Evolutionary conservation across 2,113 vertebrate genomes (phyloP).

Genomic region (Eleginops maclovinus): DNA sequence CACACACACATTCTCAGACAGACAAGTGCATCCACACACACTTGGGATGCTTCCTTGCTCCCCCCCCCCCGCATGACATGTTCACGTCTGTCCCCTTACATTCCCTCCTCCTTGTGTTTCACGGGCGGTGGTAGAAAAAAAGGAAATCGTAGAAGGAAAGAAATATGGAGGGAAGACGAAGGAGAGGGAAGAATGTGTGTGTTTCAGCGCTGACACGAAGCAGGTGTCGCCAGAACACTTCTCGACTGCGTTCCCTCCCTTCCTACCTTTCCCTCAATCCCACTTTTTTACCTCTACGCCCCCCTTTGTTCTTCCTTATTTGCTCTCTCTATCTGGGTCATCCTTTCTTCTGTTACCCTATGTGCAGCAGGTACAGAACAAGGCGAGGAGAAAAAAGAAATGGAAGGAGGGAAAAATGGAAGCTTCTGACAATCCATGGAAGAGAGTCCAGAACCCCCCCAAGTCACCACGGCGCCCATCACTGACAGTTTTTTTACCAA

Average conservation of each 20-base stretch:
- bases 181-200: constrained; percentile 42
- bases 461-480: constrained; percentile 29
- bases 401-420: neutral
- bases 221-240: constrained; percentile 68
- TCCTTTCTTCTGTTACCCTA: constrained; percentile 64
- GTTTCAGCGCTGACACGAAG: constrained; percentile 56
- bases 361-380: constrained; percentile 54
- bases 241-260: constrained; percentile 33
- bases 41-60: constrained; percentile 12
- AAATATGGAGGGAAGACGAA: constrained; percentile 34
- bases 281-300: constrained; percentile 12
- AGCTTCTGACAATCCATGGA: constrained; percentile 34
- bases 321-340: constrained; percentile 69
- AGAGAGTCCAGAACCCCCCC: constrained; percentile 37
- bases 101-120: constrained; percentile 47
- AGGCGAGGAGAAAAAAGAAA: neutral
- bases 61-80: constrained; percentile 47
- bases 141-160: constrained; percentile 24
- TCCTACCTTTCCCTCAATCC: neutral
- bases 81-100: constrained; percentile 61
- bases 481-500: constrained; percentile 37
- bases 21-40: constrained; percentile 31
- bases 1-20: constrained; percentile 40
- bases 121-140: neutral
- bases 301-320: constrained; percentile 36